phyloP scores from a whole-genome alignment of 2,888 invertebrate species.

The Sturmia bella region DNA sequence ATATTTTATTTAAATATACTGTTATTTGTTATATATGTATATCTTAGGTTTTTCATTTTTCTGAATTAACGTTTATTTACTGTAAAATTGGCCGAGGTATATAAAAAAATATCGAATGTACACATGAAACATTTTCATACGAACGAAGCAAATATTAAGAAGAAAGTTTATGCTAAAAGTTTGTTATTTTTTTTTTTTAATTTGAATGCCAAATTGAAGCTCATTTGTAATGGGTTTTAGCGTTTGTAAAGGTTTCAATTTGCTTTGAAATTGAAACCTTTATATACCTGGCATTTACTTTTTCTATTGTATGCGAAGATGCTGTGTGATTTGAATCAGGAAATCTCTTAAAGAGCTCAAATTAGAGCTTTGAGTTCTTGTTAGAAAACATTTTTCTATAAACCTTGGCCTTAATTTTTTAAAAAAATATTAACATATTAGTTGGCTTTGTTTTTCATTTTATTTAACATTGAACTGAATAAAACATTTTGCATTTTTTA shows the following conservation, averaged over 20 bases:
- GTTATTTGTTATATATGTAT: conserved; percentile 37
- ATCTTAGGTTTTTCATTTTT: conserved; percentile 48
- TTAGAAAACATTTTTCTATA: conserved; percentile 12
- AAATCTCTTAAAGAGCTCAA: too few species aligned
- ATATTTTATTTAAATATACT: conserved; percentile 37
- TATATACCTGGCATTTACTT: too few species aligned
- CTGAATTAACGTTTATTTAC: conserved; percentile 18
- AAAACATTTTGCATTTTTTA: conserved; percentile 71
- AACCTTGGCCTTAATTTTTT: conserved; percentile 37
- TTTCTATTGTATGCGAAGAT: too few species aligned
- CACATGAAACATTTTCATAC: not conserved
- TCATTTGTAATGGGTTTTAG: too few species aligned
- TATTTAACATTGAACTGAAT: conserved; percentile 63
- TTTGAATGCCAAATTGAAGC: too few species aligned
- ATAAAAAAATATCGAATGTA: conserved; percentile 6
- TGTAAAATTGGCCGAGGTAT: conserved; percentile 14
- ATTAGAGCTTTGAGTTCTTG: not conserved
- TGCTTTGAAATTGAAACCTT: too few species aligned
- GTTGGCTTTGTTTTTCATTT: conserved; percentile 25
- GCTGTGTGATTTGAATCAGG: too few species aligned
- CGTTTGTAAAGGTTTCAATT: too few species aligned
- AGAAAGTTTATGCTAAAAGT: too few species aligned
- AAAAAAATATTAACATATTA: conserved; percentile 69
- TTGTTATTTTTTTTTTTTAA: too few species aligned
- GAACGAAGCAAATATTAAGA: not conserved